Evolutionary conservation across 2,113 vertebrate species (phyloP), one percentile per base, ranked within the genome.

Genomic region (Circaetus gallicus): DNA sequence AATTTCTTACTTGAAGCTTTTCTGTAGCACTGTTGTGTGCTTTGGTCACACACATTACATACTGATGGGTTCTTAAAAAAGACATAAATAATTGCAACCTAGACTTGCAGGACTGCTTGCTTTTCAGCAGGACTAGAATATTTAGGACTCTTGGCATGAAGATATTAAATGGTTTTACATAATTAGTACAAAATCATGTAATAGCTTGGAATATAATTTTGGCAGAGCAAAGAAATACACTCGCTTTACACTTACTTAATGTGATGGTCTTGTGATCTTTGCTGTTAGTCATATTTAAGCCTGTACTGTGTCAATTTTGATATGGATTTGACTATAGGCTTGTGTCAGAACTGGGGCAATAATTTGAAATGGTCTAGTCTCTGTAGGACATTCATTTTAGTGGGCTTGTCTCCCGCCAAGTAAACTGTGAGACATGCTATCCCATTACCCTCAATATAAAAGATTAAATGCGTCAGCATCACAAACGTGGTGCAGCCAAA

Each of bases 381-480:
- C 24, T 74, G 43, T 56, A 43, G 31, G 42, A 59, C 15, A 7
- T 14, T 61, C 0, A 12, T 59, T 82, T 73, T 45, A 85, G 17
- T 56, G 19, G 24, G 28, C 45, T 92, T 86, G 26, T 78, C 29
- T 92, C 15, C 20, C 2, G 1, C 36, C 45, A 78, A 59, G 16
- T 42, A 70, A 65, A 66, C 24, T n/a, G 13, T 13, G 34, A 77
- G 34, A 28, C 4, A 1, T 66, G 15, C 69, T 67, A 1, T 72
- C 47, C 13, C 14, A 13, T 74, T 73, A 38, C 25, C 13, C 43
- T 59, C 20, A 59, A 0, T 50, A 10, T 26, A 52, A 79, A 87
- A 82, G 16, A 18, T 34, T 0, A 8, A 62, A 11, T 32, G 32
- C 0, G 0, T 61, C 17, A 67, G 0, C 26, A 34, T 85, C 69